Percentiles rank a stretch among this genome's conserved stretches.
These are phyloP conservation scores for Dasysyrphus albostriatus DNA, from an alignment of 2,888 invertebrate species.

Conservation along the genomic window DNA sequence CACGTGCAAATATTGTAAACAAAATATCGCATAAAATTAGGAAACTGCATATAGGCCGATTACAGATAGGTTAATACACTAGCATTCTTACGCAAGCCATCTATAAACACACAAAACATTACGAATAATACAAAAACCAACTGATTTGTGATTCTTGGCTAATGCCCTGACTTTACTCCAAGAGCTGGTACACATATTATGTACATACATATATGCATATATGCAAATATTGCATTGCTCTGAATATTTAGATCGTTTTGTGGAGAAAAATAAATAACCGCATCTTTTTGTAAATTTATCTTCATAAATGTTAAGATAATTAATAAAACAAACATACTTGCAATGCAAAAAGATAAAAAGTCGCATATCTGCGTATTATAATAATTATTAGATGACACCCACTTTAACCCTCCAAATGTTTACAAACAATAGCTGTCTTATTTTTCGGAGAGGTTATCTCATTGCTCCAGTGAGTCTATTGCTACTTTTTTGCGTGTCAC, in stretches of 20 bases:
- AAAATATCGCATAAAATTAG: too few species aligned
- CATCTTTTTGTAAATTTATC: background rate
- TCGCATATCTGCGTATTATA: background rate
- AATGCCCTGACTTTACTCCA: background rate
- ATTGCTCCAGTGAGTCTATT: background rate
- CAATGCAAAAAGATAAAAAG: background rate
- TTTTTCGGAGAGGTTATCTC: background rate
- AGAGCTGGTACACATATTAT: too few species aligned
- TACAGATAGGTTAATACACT: too few species aligned
- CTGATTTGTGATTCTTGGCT: background rate
- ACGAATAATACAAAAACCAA: too few species aligned
- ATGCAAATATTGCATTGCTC: background rate
- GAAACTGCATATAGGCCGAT: too few species aligned
- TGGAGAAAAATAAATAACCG: background rate
- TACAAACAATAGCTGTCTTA: background rate
- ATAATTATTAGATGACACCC: background rate
- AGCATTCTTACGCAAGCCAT: too few species aligned
- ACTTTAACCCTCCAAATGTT: background rate
- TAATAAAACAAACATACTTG: background rate
- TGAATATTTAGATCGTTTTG: background rate
- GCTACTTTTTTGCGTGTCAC: background rate
- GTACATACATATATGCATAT: too few species aligned
- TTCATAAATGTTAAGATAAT: background rate
- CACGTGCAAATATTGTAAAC: too few species aligned
- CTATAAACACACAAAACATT: too few species aligned